Conservation (phyloP, 2,888 invertebrate genomes). For the Conus canariensis region DNA sequence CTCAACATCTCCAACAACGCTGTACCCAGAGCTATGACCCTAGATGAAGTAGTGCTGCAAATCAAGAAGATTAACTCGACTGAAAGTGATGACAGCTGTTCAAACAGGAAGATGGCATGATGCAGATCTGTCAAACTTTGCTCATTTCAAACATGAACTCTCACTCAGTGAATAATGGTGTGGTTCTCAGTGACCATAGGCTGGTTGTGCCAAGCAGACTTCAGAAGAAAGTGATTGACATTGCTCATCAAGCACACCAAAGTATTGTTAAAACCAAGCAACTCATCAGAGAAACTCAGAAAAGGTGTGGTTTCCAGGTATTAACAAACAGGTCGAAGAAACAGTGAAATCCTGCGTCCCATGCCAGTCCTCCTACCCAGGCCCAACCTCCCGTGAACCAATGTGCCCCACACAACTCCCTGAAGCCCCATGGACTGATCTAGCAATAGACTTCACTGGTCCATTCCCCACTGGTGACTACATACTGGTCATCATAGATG, state of each 20-base stretch:
- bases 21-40: constrained; percentile 54
- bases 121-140: constrained; percentile 27
- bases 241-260: constrained; percentile 60
- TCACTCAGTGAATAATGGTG: constrained; percentile 16
- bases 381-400: not conserved
- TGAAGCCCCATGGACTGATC: constrained; percentile 41
- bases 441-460: not conserved
- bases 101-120: constrained; percentile 40
- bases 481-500: constrained; percentile 56
- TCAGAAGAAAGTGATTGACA: constrained; percentile 47
- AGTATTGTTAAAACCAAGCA: constrained; percentile 55
- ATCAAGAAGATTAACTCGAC: constrained; percentile 40
- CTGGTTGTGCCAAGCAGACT: constrained; percentile 55
- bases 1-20: constrained; percentile 46
- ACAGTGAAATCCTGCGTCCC: constrained; percentile 50
- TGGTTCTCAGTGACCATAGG: constrained; percentile 36
- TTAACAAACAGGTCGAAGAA: constrained; percentile 55
- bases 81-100: constrained; percentile 47
- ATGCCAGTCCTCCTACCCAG: constrained; percentile 41
- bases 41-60: constrained; percentile 45
- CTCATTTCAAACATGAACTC: constrained; percentile 44
- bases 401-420: constrained; percentile 37
- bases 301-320: constrained; percentile 62
- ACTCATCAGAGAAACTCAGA: constrained; percentile 56
- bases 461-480: constrained; percentile 12